A percentile compares a stretch with the other conserved stretches of the same genome.
These are phyloP conservation scores for Halcyon leucocephala DNA, from an alignment of 2,797 vertebrate genomes.

Conservation along the genomic window DNA sequence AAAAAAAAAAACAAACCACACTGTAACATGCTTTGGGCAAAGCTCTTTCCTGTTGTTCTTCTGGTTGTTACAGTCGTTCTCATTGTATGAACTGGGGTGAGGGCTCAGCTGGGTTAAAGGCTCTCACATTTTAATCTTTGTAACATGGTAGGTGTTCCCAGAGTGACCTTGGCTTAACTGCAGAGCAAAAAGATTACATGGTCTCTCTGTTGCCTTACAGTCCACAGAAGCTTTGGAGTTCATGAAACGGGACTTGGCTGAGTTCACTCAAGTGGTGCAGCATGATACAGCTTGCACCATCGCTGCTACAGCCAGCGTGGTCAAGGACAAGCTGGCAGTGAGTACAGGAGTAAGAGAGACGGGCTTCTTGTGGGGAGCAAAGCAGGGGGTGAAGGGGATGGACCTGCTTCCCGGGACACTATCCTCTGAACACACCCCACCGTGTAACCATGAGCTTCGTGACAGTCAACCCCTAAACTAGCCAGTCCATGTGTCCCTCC, in stretches of 20 bases:
- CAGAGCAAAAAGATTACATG: no score
- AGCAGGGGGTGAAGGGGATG: fast-evolving
- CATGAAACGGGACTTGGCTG: constrained; percentile 94
- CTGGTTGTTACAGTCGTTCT: neutral
- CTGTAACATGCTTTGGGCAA: fast-evolving
- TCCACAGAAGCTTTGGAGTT: constrained; percentile 96
- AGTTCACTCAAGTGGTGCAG: constrained; percentile 95
- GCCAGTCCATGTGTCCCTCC: neutral
- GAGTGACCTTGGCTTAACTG: fast-evolving
- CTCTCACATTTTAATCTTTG: fast-evolving
- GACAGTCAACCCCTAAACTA: neutral
- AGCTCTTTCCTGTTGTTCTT: fast-evolving
- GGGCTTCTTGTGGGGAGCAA: neutral
- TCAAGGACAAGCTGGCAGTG: constrained; percentile 94
- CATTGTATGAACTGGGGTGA: fast-evolving
- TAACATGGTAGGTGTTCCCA: neutral
- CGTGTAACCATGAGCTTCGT: fast-evolving
- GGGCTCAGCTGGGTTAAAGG: neutral
- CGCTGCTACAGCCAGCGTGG: constrained; percentile 93
- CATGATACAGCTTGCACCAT: constrained; percentile 97
- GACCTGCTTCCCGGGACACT: fast-evolving
- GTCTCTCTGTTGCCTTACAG: constrained; percentile 68
- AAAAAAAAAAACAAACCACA: fast-evolving
- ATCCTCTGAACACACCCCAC: no score
- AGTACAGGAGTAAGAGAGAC: constrained; percentile 25